A percentile compares a stretch with the other conserved stretches of the same genome.
Evolutionary conservation across 2,113 vertebrate species (phyloP).

Genomic region (Athene noctua): DNA sequence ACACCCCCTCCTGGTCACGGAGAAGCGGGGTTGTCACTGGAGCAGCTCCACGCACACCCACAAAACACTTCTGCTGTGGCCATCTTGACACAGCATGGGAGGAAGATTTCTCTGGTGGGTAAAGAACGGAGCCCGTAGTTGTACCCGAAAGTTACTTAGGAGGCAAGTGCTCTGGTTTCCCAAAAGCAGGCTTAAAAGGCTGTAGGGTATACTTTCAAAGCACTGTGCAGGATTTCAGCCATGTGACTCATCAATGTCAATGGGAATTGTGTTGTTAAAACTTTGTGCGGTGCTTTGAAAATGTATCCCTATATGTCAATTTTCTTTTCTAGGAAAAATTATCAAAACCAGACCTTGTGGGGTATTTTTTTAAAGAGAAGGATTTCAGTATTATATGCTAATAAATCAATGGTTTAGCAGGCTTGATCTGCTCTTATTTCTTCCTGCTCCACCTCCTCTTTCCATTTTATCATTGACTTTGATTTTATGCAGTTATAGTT

Average conservation of each 20-base stretch:
- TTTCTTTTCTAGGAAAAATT: slow-evolving; percentile 37
- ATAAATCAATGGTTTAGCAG: slow-evolving; percentile 22
- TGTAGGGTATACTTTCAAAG: slow-evolving; percentile 51
- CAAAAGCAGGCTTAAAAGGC: slow-evolving; percentile 25
- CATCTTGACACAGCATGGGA: not conserved
- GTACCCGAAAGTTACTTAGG: not conserved
- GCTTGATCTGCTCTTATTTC: slow-evolving; percentile 1
- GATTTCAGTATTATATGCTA: slow-evolving; percentile 21
- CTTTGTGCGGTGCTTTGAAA: slow-evolving; percentile 50
- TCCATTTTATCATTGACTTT: slow-evolving; percentile 62
- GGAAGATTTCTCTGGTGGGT: accelerated
- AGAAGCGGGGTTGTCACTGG: not conserved
- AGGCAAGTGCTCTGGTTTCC: slow-evolving; percentile 39
- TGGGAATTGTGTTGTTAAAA: slow-evolving; percentile 28
- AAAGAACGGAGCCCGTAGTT: not conserved
- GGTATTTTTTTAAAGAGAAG: not conserved
- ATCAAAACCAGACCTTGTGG: slow-evolving; percentile 57
- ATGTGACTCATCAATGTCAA: slow-evolving; percentile 42
- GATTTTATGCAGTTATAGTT: slow-evolving; percentile 51
- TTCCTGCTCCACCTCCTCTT: not conserved
- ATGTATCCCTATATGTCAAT: not conserved
- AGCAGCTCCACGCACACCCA: not conserved
- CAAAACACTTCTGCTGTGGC: not conserved
- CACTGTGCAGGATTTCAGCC: slow-evolving; percentile 12
- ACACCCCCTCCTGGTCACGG: not conserved